Evolutionary conservation across 1,140 invertebrate species (phyloP).

Genomic region (Drosophila quadrilineata): DNA sequence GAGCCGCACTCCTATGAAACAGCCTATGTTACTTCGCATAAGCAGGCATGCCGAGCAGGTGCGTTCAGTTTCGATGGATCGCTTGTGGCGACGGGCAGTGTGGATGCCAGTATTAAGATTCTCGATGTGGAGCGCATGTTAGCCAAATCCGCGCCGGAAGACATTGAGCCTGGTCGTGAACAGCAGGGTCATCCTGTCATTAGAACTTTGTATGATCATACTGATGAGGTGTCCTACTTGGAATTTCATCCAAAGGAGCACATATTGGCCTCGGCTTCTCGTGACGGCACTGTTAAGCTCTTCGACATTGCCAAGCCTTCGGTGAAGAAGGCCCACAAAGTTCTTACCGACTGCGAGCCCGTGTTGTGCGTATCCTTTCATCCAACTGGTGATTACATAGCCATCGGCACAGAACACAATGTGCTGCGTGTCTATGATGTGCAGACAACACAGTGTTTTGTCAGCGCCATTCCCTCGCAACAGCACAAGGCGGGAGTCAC

Average conservation of each 20-base stretch:
- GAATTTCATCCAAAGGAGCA: slow-evolving; percentile 98
- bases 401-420: slow-evolving; percentile 96
- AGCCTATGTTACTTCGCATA: slow-evolving; percentile 99
- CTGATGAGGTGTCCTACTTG: slow-evolving; percentile 97
- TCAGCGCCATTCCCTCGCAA: slow-evolving; percentile 93
- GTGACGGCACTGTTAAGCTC: slow-evolving; percentile 96
- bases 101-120: slow-evolving; percentile 99
- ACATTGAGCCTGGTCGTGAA: slow-evolving; percentile 89
- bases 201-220: slow-evolving; percentile 98
- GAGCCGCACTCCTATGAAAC: slow-evolving; percentile 98
- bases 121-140: slow-evolving; percentile 99
- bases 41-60: slow-evolving; percentile 96
- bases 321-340: slow-evolving; percentile 98
- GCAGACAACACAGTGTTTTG: slow-evolving; percentile 97
- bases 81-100: slow-evolving; percentile 98
- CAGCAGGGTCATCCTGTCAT: slow-evolving; percentile 98
- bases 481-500: slow-evolving; percentile 95
- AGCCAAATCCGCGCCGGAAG: slow-evolving; percentile 94
- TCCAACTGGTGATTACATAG: slow-evolving; percentile 95
- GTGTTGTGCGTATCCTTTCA: slow-evolving; percentile 96
- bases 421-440: slow-evolving; percentile 96
- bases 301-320: slow-evolving; percentile 99
- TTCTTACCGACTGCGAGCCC: slow-evolving; percentile 95
- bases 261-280: slow-evolving; percentile 95
- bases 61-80: slow-evolving; percentile 97